Evolutionary conservation across 2,888 invertebrate genomes (phyloP), one percentile per base, ranked within the genome.

Genomic region (Ctena decussata): DNA sequence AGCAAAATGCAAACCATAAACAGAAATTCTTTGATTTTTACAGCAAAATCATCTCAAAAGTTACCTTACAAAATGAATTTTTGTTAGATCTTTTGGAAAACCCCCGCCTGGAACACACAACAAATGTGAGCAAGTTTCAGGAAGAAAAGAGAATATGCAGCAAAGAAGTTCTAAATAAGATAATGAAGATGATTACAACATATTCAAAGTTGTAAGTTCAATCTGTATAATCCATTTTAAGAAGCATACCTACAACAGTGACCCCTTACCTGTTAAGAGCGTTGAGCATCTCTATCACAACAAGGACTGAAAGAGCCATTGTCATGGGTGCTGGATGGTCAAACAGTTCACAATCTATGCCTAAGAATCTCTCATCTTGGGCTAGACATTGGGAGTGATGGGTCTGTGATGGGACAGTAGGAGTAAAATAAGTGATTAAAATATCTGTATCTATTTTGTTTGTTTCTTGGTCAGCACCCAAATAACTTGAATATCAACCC

Each of bases 281-380:
- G 97, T 99, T 99, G 97, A 99, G 97, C 99, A 99, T 99, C 97
- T 99, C 99, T 97, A 99, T 99, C 96, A 99, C 99, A 95, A 99
- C 99, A 94, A 99, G 97, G 94, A 99, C 99, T 88, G 99, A 99
- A 95, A 99, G 97, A 93, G 99, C 99, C 99, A 99, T 99, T 93
- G 99, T 99, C 99, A 99, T 99, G 91, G 99, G 99, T 97, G 99
- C 99, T 93, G 99, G 99, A 97, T 99, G 99, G 93, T 97, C 97
- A 97, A 99, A 99, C 96, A 99, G 97, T 96, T 98, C 98, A 97
- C 99, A 99, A 97, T 99, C 99, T 92, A 99, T 96, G 92, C 99
- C 99, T 96, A 97, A 97, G 97, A 99, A 99, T 96, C 93, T 93
- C 85, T 94, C 94, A 75, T 95, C 95, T 90, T 96, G 95, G 21